These are phyloP conservation scores for Scaptomyza hsui DNA, from an alignment of 1,140 invertebrate species.

Conservation along the genomic window DNA sequence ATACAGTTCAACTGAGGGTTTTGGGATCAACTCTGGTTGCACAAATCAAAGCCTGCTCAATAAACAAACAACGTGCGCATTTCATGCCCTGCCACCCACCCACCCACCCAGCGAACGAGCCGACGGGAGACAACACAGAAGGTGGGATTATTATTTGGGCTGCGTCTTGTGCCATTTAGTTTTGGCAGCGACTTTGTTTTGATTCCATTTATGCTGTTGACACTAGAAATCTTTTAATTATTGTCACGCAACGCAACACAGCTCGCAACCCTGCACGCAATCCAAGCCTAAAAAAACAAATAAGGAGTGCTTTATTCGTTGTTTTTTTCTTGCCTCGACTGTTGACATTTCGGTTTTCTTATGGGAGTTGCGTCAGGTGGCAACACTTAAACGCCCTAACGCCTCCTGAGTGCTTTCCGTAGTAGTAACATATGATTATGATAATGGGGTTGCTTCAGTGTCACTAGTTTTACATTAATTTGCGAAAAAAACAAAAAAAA, in stretches of 20 bases:
- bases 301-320: neutral
- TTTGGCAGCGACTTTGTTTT: constrained; percentile 74
- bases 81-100: constrained; percentile 46
- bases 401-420: constrained; percentile 24
- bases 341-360: constrained; percentile 52
- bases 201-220: constrained; percentile 81
- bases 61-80: constrained; percentile 74
- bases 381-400: constrained; percentile 24
- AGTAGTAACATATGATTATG: neutral
- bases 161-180: constrained; percentile 62
- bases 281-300: constrained; percentile 18
- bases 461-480: constrained; percentile 19
- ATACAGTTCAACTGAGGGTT: constrained; percentile 19
- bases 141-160: constrained; percentile 25
- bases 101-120: neutral
- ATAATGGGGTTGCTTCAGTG: neutral
- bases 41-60: constrained; percentile 77
- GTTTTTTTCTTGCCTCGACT: constrained; percentile 17
- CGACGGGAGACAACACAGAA: neutral
- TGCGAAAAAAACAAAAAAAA: neutral
- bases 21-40: constrained; percentile 41
- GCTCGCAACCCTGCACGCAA: constrained; percentile 18
- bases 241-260: constrained; percentile 62
- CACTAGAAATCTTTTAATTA: constrained; percentile 80
- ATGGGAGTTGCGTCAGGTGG: constrained; percentile 69